Base-by-base conservation (phyloP, 2,888 invertebrate species). In the Nezara viridula region DNA sequence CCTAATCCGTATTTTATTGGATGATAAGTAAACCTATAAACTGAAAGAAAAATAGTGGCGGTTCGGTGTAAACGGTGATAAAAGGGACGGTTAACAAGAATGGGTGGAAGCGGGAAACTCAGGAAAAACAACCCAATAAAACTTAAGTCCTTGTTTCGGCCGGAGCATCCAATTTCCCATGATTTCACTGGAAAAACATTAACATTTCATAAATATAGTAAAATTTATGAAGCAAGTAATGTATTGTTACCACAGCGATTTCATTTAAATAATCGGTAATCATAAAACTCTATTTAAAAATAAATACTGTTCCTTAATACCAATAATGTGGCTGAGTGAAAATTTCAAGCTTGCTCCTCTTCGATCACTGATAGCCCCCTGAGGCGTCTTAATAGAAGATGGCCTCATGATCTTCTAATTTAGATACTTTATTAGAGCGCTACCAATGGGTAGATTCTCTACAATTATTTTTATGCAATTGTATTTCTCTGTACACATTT, bases 1-100 rank as follows among this genome's bases (percentile, higher is more conserved):
- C 66, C 0, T 37, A 32, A 37, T 19, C 19, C 21, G 19, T 37
- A 73, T 73, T 37, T 37, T 21, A 73, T 73, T 73, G 66, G 66
- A 73, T 37, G 16, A 73, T 73, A 73, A 73, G 19, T 73, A 6
- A 73, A 37, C 37, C 32, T 21, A 73, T 73, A 73, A 60, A 73
- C 16, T 37, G 4, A 73, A 37, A 73, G 66, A 73, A 32, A 73
- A 73, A 73, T 37, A 73, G 66, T 19, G 32, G 19, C 6, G 7
- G 32, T 32, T 37, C 6, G 66, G 37, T 19, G 66, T 73, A 73
- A 73, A 73, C 37, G 66, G 66, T 21, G 66, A 73, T 73, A 73
- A 73, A 60, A 73, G 32, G 66, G 66, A 73, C 66, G 32, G 66
- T 73, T 73, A 73, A 73, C 66, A 37, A 73, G 66, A 73, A 73